Evolutionary conservation across 2,797 vertebrate genomes (phyloP).

Genomic region (Microctenopoma lineatum): DNA sequence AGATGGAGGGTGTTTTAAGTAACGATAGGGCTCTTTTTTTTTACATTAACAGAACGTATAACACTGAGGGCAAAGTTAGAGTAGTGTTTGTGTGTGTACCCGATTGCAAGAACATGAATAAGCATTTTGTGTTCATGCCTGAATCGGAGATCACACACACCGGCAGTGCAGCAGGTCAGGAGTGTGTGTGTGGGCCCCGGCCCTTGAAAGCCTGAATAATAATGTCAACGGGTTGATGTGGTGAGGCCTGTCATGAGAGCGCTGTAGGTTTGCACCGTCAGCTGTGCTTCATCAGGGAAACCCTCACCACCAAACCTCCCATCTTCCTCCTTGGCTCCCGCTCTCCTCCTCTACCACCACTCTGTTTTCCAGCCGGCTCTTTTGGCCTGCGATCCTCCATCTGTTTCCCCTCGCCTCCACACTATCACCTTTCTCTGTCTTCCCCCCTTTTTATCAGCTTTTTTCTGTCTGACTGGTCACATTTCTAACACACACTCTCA

Average conservation of each 20-base stretch:
- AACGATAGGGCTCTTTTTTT: background rate
- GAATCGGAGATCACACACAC: slow-evolving; percentile 45
- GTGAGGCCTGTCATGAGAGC: slow-evolving; percentile 70
- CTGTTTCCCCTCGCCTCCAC: slow-evolving; percentile 32
- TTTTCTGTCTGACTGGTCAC: background rate
- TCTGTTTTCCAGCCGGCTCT: slow-evolving; percentile 26
- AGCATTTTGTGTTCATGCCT: slow-evolving; percentile 38
- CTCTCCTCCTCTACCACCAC: background rate
- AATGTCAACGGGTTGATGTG: slow-evolving; percentile 78
- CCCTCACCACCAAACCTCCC: slow-evolving; percentile 58
- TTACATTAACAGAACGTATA: background rate
- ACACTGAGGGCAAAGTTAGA: slow-evolving; percentile 1
- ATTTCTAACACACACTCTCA: background rate
- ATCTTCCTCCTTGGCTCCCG: slow-evolving; percentile 20
- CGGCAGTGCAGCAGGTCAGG: slow-evolving; percentile 59
- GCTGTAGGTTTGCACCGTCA: slow-evolving; percentile 70
- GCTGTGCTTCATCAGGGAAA: slow-evolving; percentile 77
- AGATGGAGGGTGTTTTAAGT: background rate
- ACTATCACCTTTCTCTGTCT: slow-evolving; percentile 26
- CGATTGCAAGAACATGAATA: slow-evolving; percentile 49
- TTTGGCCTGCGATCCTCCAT: slow-evolving; percentile 28
- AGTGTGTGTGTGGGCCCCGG: slow-evolving; percentile 70
- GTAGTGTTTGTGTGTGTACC: slow-evolving; percentile 22
- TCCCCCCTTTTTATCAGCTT: slow-evolving; percentile 20
- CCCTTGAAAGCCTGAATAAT: slow-evolving; percentile 62